phyloP scores from a whole-genome alignment of 1,140 invertebrate genomes.

The Rhyzopertha dominica region DNA sequence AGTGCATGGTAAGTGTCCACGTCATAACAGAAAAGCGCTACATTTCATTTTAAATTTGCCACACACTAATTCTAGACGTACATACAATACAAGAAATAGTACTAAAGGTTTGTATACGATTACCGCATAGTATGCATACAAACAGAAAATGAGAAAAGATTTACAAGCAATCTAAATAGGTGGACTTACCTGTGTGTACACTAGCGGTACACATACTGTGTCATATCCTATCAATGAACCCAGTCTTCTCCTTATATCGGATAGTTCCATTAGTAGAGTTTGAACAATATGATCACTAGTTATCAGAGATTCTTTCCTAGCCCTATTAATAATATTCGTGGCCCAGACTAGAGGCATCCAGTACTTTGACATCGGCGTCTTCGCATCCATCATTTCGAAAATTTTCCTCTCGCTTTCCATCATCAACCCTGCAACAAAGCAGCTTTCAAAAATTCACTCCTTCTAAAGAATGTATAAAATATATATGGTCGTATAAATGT shows the following conservation, averaged over 20 bases:
- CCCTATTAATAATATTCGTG: conserved; percentile 82
- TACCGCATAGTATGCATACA: not conserved
- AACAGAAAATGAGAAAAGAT: not conserved
- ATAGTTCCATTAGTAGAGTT: conserved; percentile 75
- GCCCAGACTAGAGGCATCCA: conserved; percentile 92
- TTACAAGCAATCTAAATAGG: not conserved
- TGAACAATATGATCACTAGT: conserved; percentile 82
- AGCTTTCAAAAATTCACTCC: too few species aligned
- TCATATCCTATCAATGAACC: conserved; percentile 87
- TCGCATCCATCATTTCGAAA: conserved; percentile 81
- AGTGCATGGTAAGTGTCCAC: too few species aligned
- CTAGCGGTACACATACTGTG: conserved; percentile 93
- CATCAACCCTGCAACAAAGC: conserved; percentile 66
- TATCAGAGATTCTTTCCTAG: conserved; percentile 73
- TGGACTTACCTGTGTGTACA: conserved; percentile 88
- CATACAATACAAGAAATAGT: too few species aligned
- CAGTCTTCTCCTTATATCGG: conserved; percentile 72
- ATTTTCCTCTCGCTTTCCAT: conserved; percentile 86
- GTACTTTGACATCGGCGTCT: conserved; percentile 85
- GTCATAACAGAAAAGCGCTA: too few species aligned
- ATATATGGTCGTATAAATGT: too few species aligned
- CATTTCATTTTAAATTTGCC: too few species aligned
- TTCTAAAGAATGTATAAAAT: too few species aligned
- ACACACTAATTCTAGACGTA: too few species aligned
- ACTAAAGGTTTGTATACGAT: too few species aligned